Evolutionary conservation across 2,797 vertebrate genomes (phyloP).

Genomic region (Semotilus atromaculatus): DNA sequence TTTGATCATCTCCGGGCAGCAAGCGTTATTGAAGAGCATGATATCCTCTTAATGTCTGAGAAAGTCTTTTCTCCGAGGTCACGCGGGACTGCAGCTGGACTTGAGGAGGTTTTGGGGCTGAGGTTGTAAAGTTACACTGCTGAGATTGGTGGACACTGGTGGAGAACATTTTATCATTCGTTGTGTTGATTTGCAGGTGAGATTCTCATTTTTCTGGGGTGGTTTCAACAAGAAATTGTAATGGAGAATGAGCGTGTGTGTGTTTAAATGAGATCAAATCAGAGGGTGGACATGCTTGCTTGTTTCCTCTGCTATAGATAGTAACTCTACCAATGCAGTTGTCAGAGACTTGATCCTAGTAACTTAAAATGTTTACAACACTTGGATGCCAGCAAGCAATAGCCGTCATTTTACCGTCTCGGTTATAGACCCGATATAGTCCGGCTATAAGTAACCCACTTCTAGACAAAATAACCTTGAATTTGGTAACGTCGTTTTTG

Average conservation of each 20-base stretch:
- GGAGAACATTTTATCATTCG: neutral
- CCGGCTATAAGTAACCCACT: no score
- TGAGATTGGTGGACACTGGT: slow-evolving; percentile 1
- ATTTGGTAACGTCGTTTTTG: no score
- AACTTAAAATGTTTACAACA: neutral
- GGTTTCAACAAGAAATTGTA: neutral
- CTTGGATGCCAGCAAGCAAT: neutral
- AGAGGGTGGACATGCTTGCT: neutral
- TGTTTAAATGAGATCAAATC: neutral
- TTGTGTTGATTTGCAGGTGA: slow-evolving; percentile 22
- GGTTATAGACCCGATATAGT: no score
- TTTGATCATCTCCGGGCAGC: slow-evolving; percentile 21
- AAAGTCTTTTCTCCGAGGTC: slow-evolving; percentile 14
- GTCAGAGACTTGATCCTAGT: slow-evolving; percentile 13
- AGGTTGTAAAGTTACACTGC: slow-evolving; percentile 2
- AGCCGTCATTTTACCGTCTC: no score
- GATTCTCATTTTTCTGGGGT: neutral
- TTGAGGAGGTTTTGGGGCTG: neutral
- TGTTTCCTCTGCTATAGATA: slow-evolving; percentile 16
- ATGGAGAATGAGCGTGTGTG: no score
- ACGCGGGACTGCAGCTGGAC: neutral
- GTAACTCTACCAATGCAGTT: neutral
- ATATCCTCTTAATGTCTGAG: slow-evolving; percentile 5
- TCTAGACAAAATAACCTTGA: no score
- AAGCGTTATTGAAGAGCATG: slow-evolving; percentile 12